A percentile compares a stretch with the other conserved stretches of the same genome.
Evolutionary conservation across 1,140 invertebrate genomes (phyloP).

Genomic region (Phthorimaea operculella): DNA sequence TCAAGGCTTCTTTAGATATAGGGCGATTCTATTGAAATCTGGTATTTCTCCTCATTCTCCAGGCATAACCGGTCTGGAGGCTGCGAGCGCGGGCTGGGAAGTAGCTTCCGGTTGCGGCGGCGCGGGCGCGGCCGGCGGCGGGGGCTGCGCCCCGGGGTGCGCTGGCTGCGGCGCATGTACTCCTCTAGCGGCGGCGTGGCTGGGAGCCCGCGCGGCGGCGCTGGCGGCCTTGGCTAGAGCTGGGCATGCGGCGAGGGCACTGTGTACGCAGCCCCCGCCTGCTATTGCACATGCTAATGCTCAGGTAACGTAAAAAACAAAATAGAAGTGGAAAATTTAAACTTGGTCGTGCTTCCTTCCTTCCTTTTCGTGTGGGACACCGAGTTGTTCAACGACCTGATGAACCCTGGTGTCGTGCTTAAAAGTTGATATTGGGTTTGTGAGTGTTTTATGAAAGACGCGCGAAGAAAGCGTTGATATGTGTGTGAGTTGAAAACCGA

Average conservation of each 20-base stretch:
- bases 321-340: too few species aligned
- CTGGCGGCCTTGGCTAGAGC: constrained; percentile 79
- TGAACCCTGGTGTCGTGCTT: too few species aligned
- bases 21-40: too few species aligned
- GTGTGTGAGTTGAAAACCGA: too few species aligned
- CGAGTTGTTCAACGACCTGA: too few species aligned
- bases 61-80: constrained; percentile 39
- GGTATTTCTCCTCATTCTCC: background rate
- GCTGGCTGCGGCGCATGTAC: constrained; percentile 68
- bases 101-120: constrained; percentile 70
- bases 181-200: constrained; percentile 73
- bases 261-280: constrained; percentile 91
- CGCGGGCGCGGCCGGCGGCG: constrained; percentile 73
- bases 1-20: too few species aligned
- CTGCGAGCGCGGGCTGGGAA: constrained; percentile 31
- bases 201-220: constrained; percentile 82
- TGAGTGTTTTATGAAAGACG: too few species aligned
- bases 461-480: too few species aligned
- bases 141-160: constrained; percentile 66
- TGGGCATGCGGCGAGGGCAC: constrained; percentile 80
- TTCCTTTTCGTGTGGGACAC: too few species aligned
- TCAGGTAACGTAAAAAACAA: constrained; percentile 19
- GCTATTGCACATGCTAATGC: constrained; percentile 85
- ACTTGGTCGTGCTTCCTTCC: too few species aligned
- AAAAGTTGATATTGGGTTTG: too few species aligned